phyloP scores from a whole-genome alignment of 2,113 vertebrate species.

The Podarcis cretensis region DNA sequence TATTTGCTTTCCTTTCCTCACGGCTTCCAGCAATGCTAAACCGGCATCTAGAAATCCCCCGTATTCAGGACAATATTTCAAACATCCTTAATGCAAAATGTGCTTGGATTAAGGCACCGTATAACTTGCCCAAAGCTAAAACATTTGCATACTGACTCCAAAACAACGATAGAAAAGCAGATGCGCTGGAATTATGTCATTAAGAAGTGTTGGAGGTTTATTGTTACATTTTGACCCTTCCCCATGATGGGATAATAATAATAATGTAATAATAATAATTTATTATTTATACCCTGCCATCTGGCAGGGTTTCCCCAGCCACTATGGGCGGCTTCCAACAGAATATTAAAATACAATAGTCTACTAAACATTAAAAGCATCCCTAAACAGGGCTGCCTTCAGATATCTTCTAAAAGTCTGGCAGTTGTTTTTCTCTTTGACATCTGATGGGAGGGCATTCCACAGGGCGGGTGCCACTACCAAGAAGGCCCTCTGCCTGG shows the following conservation, averaged over 20 bases:
- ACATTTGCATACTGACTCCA: not conserved
- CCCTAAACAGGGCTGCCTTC: too few species aligned
- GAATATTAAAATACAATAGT: too few species aligned
- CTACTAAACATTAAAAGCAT: too few species aligned
- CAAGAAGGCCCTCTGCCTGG: too few species aligned
- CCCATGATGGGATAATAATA: not conserved
- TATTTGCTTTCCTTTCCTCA: not conserved
- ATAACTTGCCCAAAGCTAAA: not conserved
- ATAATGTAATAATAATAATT: too few species aligned
- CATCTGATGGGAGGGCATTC: too few species aligned
- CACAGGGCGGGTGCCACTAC: too few species aligned
- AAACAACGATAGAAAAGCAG: not conserved
- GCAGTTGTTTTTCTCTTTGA: too few species aligned
- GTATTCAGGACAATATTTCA: not conserved
- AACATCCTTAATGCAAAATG: not conserved
- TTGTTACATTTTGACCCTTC: not conserved
- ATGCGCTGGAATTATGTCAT: not conserved
- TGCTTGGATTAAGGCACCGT: not conserved
- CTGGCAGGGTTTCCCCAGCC: too few species aligned
- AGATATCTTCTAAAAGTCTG: too few species aligned
- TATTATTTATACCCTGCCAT: too few species aligned
- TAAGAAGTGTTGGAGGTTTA: not conserved
- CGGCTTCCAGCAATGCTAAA: not conserved
- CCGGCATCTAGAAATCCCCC: not conserved
- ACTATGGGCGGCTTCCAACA: too few species aligned